Evolutionary conservation across 2,797 vertebrate genomes (phyloP).

Genomic region (Brachyalestes nurse): DNA sequence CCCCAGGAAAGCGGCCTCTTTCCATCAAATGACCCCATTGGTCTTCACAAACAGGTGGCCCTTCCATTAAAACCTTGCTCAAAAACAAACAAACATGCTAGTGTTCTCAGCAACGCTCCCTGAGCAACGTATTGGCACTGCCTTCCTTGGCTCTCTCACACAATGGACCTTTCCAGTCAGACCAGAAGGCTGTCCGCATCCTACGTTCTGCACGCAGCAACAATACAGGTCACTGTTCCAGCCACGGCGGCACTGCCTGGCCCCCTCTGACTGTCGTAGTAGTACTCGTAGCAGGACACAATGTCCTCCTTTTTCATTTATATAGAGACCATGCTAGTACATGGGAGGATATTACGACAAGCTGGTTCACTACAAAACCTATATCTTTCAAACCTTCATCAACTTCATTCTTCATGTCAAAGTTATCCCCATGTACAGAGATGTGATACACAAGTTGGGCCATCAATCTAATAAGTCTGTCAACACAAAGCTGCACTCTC

Average conservation of each 20-base stretch:
- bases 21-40: conserved; percentile 7
- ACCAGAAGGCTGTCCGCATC: conserved; percentile 7
- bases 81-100: conserved; percentile 42
- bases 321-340: neutral
- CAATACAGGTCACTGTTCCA: conserved; percentile 29
- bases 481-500: neutral
- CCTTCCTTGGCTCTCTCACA: neutral
- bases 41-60: neutral
- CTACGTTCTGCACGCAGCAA: conserved; percentile 10
- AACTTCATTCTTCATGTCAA: neutral
- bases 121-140: conserved; percentile 1
- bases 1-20: neutral
- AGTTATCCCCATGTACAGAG: neutral
- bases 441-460: too few species aligned
- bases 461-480: neutral
- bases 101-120: conserved; percentile 8
- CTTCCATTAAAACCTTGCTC: conserved; percentile 16
- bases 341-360: too few species aligned
- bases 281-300: neutral
- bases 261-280: neutral
- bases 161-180: conserved; percentile 24
- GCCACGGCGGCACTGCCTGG: neutral
- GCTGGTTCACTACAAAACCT: neutral
- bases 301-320: neutral
- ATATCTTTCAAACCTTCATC: too few species aligned